phyloP scores from a whole-genome alignment of 2,797 vertebrate species.

The Podarcis siculus region DNA sequence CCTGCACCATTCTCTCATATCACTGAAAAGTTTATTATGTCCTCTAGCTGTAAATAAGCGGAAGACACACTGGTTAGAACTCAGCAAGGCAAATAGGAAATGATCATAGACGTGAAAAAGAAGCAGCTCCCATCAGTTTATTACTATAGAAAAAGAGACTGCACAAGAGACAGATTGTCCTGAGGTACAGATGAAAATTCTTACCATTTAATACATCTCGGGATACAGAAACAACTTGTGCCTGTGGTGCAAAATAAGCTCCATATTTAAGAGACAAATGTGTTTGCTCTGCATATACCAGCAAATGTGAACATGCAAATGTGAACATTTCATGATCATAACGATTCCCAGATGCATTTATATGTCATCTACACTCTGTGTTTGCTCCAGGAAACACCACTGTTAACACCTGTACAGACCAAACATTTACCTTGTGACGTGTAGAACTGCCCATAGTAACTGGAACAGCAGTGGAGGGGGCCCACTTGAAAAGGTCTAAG shows the following conservation, averaged over 20 bases:
- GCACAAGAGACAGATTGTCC: background rate
- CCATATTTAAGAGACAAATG: background rate
- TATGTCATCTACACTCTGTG: background rate
- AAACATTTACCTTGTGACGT: background rate
- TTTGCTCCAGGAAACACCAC: background rate
- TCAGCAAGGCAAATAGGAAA: background rate
- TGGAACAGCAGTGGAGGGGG: background rate
- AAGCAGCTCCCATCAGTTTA: background rate
- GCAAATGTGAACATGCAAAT: background rate
- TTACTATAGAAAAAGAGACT: background rate
- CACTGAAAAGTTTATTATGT: background rate
- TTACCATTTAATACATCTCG: background rate
- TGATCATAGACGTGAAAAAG: background rate
- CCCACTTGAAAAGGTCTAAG: background rate
- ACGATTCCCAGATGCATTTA: background rate
- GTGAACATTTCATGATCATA: background rate
- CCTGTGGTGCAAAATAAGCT: background rate
- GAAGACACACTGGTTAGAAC: background rate
- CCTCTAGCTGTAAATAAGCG: background rate
- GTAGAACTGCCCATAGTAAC: background rate
- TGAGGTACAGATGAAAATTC: background rate
- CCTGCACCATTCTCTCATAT: background rate
- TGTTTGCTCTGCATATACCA: background rate
- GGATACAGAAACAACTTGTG: background rate
- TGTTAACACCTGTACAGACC: background rate